phyloP scores from a whole-genome alignment of 2,797 vertebrate genomes.

The Centropyge bicolor region DNA sequence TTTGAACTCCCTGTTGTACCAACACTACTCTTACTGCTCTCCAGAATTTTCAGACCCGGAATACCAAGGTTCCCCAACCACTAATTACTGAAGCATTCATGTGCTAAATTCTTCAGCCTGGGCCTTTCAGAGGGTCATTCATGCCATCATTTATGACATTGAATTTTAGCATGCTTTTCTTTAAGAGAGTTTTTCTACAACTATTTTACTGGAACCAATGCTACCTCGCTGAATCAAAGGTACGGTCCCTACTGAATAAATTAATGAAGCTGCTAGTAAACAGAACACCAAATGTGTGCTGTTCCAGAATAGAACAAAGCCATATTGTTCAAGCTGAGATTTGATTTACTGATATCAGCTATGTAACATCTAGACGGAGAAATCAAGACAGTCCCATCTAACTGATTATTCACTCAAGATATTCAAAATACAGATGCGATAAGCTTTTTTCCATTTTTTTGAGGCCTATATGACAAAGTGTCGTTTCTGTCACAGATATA shows the following conservation, averaged over 20 bases:
- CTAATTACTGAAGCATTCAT: slow-evolving; percentile 63
- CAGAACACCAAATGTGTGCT: background rate
- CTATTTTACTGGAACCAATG: background rate
- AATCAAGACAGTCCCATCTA: too few species aligned
- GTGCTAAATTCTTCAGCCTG: slow-evolving; percentile 11
- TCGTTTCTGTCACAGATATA: too few species aligned
- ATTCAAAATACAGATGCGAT: too few species aligned
- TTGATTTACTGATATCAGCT: too few species aligned
- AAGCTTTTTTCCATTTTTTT: too few species aligned
- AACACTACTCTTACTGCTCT: slow-evolving; percentile 51
- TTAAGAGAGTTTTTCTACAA: slow-evolving; percentile 4
- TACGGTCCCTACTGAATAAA: background rate
- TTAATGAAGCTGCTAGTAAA: background rate
- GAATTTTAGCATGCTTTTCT: slow-evolving; percentile 18
- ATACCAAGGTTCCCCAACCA: slow-evolving; percentile 58
- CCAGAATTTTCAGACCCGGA: slow-evolving; percentile 45
- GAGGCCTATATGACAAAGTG: too few species aligned
- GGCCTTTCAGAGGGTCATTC: slow-evolving; percentile 31
- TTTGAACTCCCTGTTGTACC: slow-evolving; percentile 60
- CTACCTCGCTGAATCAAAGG: slow-evolving; percentile 5
- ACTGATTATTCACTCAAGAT: too few species aligned
- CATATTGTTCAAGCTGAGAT: too few species aligned
- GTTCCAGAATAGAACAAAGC: too few species aligned
- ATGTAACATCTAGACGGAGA: too few species aligned
- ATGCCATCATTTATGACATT: slow-evolving; percentile 28